phyloP scores from a whole-genome alignment of 1,140 invertebrate species.

The Hestina assimilis region DNA sequence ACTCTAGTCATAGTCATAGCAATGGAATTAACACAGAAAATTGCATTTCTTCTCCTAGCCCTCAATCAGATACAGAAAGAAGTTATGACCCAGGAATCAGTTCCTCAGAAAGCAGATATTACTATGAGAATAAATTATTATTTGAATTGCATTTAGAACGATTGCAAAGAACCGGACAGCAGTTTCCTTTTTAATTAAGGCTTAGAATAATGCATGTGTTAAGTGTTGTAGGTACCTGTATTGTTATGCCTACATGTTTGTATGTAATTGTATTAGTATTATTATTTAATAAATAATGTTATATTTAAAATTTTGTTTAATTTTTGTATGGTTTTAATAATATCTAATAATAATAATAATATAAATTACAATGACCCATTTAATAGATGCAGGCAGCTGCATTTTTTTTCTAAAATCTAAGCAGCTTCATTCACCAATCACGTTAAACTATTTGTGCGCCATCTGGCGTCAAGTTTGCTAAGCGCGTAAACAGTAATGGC shows the following conservation, averaged over 20 bases:
- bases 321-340: not conserved
- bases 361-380: too few relatives aligned
- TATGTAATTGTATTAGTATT: conserved; percentile 8
- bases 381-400: too few relatives aligned
- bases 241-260: conserved; percentile 26
- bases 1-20: conserved; percentile 61
- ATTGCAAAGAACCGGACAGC: conserved; percentile 74
- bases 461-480: conserved; percentile 55
- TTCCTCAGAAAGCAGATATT: conserved; percentile 71
- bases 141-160: conserved; percentile 77
- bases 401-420: conserved; percentile 11
- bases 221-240: conserved; percentile 43
- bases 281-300: conserved; percentile 14
- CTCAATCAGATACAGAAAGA: conserved; percentile 52
- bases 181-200: conserved; percentile 65
- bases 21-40: conserved; percentile 53
- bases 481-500: conserved; percentile 71
- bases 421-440: conserved; percentile 26
- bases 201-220: conserved; percentile 45
- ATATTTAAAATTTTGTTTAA: not conserved
- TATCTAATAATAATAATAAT: too few relatives aligned
- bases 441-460: conserved; percentile 38
- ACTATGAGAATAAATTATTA: conserved; percentile 75
- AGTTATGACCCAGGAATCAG: conserved; percentile 73
- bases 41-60: conserved; percentile 52